A percentile compares a stretch with the other conserved stretches of the same genome.
phyloP scores from a whole-genome alignment of 2,113 vertebrate species.

The Chauna torquata region DNA sequence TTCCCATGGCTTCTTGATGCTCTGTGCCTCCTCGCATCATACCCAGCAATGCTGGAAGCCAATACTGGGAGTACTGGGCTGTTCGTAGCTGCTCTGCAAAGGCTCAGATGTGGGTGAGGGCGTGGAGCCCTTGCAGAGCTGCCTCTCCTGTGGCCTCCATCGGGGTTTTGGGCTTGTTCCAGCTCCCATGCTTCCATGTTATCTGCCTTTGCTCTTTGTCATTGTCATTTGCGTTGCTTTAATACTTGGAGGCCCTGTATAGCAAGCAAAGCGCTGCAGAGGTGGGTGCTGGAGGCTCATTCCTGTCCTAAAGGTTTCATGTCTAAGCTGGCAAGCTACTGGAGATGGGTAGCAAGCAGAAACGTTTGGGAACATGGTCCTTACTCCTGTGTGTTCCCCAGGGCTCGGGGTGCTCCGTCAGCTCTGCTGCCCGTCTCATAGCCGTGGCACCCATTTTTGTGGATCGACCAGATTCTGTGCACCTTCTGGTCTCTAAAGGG shows the following conservation, averaged over 20 bases:
- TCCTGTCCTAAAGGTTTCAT: too few species aligned
- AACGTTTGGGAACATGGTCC: neutral
- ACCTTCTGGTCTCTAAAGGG: neutral
- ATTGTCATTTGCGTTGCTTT: neutral
- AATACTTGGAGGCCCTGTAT: neutral
- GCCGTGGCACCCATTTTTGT: neutral
- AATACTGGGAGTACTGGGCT: neutral
- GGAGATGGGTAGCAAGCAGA: neutral
- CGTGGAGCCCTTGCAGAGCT: neutral
- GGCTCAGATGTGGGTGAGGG: neutral
- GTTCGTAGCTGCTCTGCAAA: neutral
- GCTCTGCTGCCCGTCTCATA: neutral
- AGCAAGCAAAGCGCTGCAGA: too few species aligned
- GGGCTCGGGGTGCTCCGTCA: neutral
- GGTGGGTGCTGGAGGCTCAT: too few species aligned
- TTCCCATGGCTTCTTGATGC: accelerated
- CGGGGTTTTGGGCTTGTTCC: neutral
- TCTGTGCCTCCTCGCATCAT: neutral
- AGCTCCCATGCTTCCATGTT: neutral
- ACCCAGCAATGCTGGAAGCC: neutral
- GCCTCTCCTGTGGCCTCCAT: neutral
- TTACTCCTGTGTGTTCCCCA: neutral
- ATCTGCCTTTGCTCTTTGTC: neutral
- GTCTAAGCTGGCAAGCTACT: neutral
- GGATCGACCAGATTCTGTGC: neutral